phyloP scores from a whole-genome alignment of 2,113 vertebrate genomes.

The Sialia sialis region DNA sequence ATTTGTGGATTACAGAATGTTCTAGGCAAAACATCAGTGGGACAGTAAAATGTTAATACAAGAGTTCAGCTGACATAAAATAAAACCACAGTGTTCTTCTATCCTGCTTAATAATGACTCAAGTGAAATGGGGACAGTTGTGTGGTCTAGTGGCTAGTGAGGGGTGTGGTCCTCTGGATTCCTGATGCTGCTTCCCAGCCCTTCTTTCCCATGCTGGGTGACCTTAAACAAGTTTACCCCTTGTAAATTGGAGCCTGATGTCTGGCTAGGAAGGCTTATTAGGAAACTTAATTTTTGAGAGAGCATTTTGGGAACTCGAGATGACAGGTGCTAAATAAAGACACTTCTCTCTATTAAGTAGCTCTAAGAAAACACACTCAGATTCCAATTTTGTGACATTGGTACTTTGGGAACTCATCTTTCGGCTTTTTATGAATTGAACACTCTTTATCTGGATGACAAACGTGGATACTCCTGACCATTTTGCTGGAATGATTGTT shows the following conservation, averaged over 20 bases:
- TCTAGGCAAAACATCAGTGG: slow-evolving; percentile 67
- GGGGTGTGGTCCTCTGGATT: slow-evolving; percentile 51
- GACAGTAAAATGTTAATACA: slow-evolving; percentile 57
- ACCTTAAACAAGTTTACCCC: slow-evolving; percentile 43
- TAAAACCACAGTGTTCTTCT: slow-evolving; percentile 59
- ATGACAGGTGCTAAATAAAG: slow-evolving; percentile 63
- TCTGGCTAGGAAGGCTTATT: slow-evolving; percentile 37
- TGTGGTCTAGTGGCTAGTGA: slow-evolving; percentile 63
- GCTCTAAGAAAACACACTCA: slow-evolving; percentile 42
- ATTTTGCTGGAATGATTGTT: neutral
- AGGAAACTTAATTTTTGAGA: slow-evolving; percentile 45
- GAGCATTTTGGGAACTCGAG: slow-evolving; percentile 46
- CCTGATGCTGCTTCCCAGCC: slow-evolving; percentile 40
- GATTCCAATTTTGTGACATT: neutral
- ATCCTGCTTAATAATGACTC: slow-evolving; percentile 52
- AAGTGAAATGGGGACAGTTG: slow-evolving; percentile 57
- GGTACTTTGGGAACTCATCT: neutral
- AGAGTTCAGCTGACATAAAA: slow-evolving; percentile 54
- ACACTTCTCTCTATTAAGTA: slow-evolving; percentile 25
- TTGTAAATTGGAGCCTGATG: slow-evolving; percentile 33
- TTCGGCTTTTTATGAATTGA: slow-evolving; percentile 25
- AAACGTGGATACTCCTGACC: neutral
- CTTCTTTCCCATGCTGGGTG: slow-evolving; percentile 55
- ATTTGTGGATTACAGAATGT: slow-evolving; percentile 71
- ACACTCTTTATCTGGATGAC: neutral